These are phyloP conservation scores for Polypterus bichir DNA, from an alignment of 2,113 vertebrate species.

Conservation along the genomic window DNA sequence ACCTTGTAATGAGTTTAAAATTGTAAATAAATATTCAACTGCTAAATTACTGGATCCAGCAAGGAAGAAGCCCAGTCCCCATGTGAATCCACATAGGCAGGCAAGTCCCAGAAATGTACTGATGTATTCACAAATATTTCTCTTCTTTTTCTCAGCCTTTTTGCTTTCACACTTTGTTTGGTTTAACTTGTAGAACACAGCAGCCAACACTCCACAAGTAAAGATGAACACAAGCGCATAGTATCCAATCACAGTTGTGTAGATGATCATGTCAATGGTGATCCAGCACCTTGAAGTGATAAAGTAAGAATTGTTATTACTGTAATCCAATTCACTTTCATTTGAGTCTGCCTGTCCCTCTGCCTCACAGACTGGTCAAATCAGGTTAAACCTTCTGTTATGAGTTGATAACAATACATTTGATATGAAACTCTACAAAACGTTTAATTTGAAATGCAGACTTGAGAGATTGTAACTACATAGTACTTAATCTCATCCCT, in stretches of 20 bases:
- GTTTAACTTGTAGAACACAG: slow-evolving; percentile 45
- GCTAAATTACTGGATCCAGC: slow-evolving; percentile 38
- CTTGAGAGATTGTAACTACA: too few species aligned
- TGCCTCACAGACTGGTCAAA: too few species aligned
- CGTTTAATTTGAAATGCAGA: too few species aligned
- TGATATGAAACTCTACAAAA: too few species aligned
- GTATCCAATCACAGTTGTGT: slow-evolving; percentile 42
- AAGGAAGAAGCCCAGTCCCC: slow-evolving; percentile 57
- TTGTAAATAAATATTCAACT: slow-evolving; percentile 52
- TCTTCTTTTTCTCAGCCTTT: slow-evolving; percentile 17
- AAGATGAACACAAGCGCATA: slow-evolving; percentile 56
- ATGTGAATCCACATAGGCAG: slow-evolving; percentile 54
- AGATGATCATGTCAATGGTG: slow-evolving; percentile 36
- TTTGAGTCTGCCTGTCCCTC: too few species aligned
- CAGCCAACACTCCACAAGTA: slow-evolving; percentile 47
- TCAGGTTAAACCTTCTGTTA: too few species aligned
- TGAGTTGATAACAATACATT: too few species aligned
- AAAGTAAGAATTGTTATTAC: too few species aligned
- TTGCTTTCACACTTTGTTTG: slow-evolving; percentile 27
- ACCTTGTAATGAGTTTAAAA: slow-evolving; percentile 65
- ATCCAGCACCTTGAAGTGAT: slow-evolving; percentile 51
- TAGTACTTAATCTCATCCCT: too few species aligned
- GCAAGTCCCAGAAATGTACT: slow-evolving; percentile 45
- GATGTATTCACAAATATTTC: slow-evolving; percentile 23
- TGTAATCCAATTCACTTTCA: too few species aligned